phyloP scores from a whole-genome alignment of 2,113 vertebrate species.

The Syngnathoides biaculeatus region DNA sequence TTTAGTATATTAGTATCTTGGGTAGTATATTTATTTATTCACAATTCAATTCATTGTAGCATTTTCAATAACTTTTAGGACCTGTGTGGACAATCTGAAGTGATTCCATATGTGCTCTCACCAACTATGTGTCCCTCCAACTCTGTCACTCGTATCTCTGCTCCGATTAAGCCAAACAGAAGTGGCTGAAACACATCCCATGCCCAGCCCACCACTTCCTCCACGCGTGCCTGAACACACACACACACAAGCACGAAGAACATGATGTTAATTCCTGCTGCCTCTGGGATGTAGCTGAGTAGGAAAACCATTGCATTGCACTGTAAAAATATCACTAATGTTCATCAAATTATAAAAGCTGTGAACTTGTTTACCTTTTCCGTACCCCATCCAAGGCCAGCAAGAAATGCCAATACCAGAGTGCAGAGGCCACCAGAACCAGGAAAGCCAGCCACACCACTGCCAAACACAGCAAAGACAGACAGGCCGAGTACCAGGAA shows the following conservation, averaged over 20 bases:
- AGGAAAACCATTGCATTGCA: not conserved
- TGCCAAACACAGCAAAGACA: constrained; percentile 87
- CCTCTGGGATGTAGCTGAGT: not conserved
- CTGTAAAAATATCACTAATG: not conserved
- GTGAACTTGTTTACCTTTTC: constrained; percentile 75
- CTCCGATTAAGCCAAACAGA: constrained; percentile 92
- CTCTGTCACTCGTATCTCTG: constrained; percentile 81
- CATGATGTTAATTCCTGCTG: not conserved
- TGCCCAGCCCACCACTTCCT: constrained; percentile 77
- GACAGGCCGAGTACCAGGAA: constrained; percentile 83
- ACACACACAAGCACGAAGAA: constrained; percentile 15
- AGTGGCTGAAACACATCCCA: constrained; percentile 92
- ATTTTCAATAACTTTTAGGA: not conserved
- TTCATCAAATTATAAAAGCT: not conserved
- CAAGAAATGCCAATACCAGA: constrained; percentile 86
- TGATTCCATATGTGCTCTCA: constrained; percentile 63
- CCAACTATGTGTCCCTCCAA: constrained; percentile 84
- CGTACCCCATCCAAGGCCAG: constrained; percentile 81
- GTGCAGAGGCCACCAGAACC: constrained; percentile 94
- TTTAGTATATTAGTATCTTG: no score
- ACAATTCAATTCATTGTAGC: not conserved
- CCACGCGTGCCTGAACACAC: constrained; percentile 75
- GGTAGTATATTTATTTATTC: no score
- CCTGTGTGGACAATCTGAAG: not conserved
- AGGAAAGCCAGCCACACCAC: constrained; percentile 80